phyloP scores from a whole-genome alignment of 2,888 invertebrate species.

The Cosmia trapezina region DNA sequence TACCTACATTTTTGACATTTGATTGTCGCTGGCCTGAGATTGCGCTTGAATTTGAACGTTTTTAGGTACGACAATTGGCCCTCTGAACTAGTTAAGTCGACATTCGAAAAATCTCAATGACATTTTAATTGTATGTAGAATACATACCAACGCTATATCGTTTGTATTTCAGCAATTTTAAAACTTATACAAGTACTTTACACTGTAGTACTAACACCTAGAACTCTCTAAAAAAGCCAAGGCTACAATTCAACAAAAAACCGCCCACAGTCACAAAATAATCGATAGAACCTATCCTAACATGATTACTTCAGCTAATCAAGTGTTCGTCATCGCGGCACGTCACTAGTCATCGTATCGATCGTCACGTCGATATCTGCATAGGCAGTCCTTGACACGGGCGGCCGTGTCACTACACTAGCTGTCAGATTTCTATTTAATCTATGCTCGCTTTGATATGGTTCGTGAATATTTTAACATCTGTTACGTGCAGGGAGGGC shows the following conservation, averaged over 20 bases:
- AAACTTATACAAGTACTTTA: too few species aligned
- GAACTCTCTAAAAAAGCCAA: neutral
- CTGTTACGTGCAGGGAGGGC: conserved; percentile 46
- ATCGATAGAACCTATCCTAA: conserved; percentile 45
- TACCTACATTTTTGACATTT: too few species aligned
- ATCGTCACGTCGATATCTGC: conserved; percentile 82
- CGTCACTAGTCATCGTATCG: conserved; percentile 73
- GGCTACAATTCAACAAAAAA: neutral
- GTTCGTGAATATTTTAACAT: conserved; percentile 61
- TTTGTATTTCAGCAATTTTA: neutral
- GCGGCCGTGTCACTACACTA: conserved; percentile 62
- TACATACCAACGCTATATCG: neutral
- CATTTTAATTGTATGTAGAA: neutral
- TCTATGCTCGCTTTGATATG: conserved; percentile 57
- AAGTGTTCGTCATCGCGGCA: conserved; percentile 67
- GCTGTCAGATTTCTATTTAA: conserved; percentile 67
- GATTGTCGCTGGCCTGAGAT: too few species aligned
- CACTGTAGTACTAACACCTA: neutral
- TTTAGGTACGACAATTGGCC: too few species aligned
- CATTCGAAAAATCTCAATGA: neutral
- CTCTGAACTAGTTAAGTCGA: too few species aligned
- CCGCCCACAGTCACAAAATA: conserved; percentile 6
- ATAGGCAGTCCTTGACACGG: conserved; percentile 84
- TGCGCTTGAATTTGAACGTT: too few species aligned
- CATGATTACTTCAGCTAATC: conserved; percentile 41